Base-by-base conservation (phyloP, 2,888 invertebrate species). In the Epirrhoe tristata region DNA sequence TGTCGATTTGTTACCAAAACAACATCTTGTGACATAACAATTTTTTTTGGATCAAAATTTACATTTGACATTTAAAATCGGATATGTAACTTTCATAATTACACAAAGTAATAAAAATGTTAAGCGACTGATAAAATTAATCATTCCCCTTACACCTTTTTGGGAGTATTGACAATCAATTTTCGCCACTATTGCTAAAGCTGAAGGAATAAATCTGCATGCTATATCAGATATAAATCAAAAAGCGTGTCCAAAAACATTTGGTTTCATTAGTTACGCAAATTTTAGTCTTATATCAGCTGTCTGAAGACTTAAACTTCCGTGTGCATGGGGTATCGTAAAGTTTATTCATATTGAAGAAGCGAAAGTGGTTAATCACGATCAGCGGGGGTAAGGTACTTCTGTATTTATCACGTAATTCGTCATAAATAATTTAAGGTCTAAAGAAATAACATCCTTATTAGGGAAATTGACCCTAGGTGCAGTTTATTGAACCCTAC, bases 291-390 rank as follows among this genome's bases (percentile, higher is more conserved):
- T 46, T 62, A 62, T 56, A 12, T 6, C 46, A 14, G 34, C 0
- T 5, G 7, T 3, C 0, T 0, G 4, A 60, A 67, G 39, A n/a
- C 6, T 48, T 52, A 36, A 1, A 50, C 48, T 57, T 36, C 31
- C 24, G 24, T 39, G 24, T 60, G 46, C 48, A 48, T n/a, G 69
- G 71, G 66, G 71, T 58, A 31, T 14, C 46, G 10, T 32, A 43
- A 65, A 56, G 64, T 66, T 63, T 67, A 67, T 61, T 17, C 16
- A 55, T 61, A 58, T 69, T 58, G 66, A 64, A 69, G 66, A 67
- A 66, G 63, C 69, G 70, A 74, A 74, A 74, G 73, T 69, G 65
- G 56, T 64, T 64, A 46, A 58, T 64, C 63, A 60, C 50, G 60
- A 63, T 55, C 61, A 58, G 63, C 48, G 60, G 64, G 60, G 48